Conservation (phyloP, 2,113 vertebrate species). For the Triplophysa tibetana region DNA sequence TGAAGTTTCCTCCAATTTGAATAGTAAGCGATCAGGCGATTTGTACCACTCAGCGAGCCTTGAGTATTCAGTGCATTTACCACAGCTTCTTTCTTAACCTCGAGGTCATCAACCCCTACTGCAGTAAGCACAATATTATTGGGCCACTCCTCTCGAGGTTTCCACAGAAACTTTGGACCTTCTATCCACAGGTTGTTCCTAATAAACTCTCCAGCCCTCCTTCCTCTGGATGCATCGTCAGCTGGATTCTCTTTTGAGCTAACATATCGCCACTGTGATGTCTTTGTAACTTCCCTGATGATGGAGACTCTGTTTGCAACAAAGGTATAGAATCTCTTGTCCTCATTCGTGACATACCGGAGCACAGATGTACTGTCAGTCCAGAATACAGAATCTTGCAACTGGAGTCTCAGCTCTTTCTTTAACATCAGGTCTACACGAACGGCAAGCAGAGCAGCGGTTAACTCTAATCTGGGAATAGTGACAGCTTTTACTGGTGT, state of each 20-base stretch:
- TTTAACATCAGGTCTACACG: neutral
- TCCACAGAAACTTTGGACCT: neutral
- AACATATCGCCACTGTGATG: neutral
- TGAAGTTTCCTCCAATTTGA: no score
- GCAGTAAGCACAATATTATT: no score
- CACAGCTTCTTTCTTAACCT: neutral
- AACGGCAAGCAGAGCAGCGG: conserved; percentile 1
- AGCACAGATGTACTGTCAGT: neutral
- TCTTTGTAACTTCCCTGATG: neutral
- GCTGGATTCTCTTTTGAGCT: neutral
- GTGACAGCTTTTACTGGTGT: no score
- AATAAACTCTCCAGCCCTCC: neutral
- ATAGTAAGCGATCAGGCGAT: no score
- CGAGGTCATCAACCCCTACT: neutral
- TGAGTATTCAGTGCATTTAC: neutral
- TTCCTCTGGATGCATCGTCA: neutral
- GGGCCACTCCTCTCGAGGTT: neutral
- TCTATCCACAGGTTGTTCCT: neutral
- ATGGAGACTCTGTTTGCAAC: neutral
- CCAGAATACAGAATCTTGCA: neutral
- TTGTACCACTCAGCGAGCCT: no score
- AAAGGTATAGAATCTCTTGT: neutral
- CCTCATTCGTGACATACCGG: neutral
- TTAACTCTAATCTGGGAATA: neutral
- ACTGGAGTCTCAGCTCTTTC: neutral